phyloP scores from a whole-genome alignment of 2,888 invertebrate genomes.

The Ephialtes manifestator region DNA sequence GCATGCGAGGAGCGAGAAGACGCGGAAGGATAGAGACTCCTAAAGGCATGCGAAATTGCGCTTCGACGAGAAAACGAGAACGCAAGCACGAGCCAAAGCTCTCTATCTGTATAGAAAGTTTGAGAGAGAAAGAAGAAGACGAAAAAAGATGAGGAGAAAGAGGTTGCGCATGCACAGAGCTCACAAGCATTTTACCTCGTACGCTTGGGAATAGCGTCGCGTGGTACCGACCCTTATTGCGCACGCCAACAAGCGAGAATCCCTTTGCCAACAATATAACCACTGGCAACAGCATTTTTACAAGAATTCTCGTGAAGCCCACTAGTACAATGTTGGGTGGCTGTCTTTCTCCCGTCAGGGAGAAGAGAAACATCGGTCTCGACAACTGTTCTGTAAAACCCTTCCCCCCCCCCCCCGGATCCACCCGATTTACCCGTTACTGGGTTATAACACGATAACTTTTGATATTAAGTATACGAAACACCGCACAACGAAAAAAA shows the following conservation, averaged over 20 bases:
- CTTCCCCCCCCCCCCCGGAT: neutral
- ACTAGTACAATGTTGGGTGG: neutral
- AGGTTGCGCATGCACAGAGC: neutral
- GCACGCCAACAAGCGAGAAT: slow-evolving; percentile 21
- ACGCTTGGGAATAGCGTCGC: slow-evolving; percentile 14
- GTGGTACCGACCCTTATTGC: slow-evolving; percentile 40
- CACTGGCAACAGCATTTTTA: slow-evolving; percentile 14
- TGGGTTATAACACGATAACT: slow-evolving; percentile 51
- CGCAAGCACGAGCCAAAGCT: neutral
- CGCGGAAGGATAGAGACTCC: slow-evolving; percentile 26
- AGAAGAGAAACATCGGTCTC: slow-evolving; percentile 10
- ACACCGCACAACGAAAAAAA: slow-evolving; percentile 14
- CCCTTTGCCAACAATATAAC: neutral
- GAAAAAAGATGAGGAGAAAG: neutral
- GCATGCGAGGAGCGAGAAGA: slow-evolving; percentile 28
- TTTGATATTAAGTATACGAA: slow-evolving; percentile 49
- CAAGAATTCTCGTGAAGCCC: slow-evolving; percentile 40
- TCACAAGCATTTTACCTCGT: slow-evolving; percentile 24
- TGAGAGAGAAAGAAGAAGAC: neutral
- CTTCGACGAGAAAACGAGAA: slow-evolving; percentile 59
- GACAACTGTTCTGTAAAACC: slow-evolving; percentile 21
- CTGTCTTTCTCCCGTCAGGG: slow-evolving; percentile 1
- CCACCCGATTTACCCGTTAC: neutral
- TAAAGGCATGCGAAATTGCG: slow-evolving; percentile 65
- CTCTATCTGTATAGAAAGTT: neutral